Evolutionary conservation across 2,888 invertebrate species (phyloP), one percentile per base, ranked within the genome.

Genomic region (Brachypalpus laphriformis): DNA sequence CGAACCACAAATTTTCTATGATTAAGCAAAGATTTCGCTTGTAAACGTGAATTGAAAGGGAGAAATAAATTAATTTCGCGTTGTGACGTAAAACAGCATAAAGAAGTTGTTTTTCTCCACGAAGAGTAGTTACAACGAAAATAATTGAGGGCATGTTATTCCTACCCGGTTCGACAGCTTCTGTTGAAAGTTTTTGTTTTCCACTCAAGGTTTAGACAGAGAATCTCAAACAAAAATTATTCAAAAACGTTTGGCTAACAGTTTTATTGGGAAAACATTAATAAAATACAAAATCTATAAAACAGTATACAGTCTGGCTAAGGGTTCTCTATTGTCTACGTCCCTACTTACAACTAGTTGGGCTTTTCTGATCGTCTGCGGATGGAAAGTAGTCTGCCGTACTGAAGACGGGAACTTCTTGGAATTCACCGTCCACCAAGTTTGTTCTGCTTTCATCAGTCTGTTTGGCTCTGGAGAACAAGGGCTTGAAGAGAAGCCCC

Each of bases 401-500:
- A 18, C 89, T 91, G 71, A 91, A 92, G 18, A 91, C 88, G 14
- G 89, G 86, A 20, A 92, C 90, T 1, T 89, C 82, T 82, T 90
- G 89, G 77, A 91, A 92, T 31, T 90, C 88, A 5, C 90, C 90
- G 1, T 90, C 89, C 20, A 88, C 85, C 1, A 90, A 78, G 82
- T 90, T 91, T 31, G 85, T 89, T 59, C 87, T 87, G 4, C 11
- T 45, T 25, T 87, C 85, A 0, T 83, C 61, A 2, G 88, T 85
- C 0, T 87, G 8, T 54, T 89, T 89, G 0, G 88, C 65, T 83
- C 89, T 89, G 34, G 89, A 87, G 77, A 94, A 92, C 56, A 95
- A 92, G n/a, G 95, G 95, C 88, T 93, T 94, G 0, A 95, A 89
- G 8, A 95, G 92, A 18, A 91, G 83, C 86, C 92, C 94, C 88